These are phyloP conservation scores for Apamea monoglypha DNA, from an alignment of 2,888 invertebrate species.

Conservation along the genomic window DNA sequence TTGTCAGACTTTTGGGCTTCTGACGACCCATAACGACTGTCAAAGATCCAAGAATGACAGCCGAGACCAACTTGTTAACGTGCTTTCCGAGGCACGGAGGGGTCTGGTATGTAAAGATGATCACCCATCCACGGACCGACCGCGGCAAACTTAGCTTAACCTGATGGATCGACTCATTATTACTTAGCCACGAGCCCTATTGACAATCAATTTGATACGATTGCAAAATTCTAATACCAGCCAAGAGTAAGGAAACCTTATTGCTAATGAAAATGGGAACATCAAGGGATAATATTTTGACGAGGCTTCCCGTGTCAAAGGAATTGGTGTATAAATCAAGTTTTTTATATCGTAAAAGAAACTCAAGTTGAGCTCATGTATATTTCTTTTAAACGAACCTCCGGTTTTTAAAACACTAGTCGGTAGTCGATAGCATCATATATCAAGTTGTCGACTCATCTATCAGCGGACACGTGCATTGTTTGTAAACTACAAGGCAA, in stretches of 20 bases:
- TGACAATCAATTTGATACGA: slow-evolving; percentile 2
- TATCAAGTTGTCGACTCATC: slow-evolving; percentile 67
- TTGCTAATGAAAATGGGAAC: slow-evolving; percentile 22
- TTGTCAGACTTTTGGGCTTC: neutral
- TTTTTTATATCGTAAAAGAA: slow-evolving; percentile 39
- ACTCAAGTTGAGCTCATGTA: slow-evolving; percentile 32
- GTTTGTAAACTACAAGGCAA: slow-evolving; percentile 70
- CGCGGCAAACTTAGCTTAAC: neutral
- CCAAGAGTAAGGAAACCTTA: neutral
- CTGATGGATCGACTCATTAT: neutral
- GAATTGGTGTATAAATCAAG: slow-evolving; percentile 49
- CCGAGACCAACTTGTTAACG: neutral
- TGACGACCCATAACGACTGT: neutral
- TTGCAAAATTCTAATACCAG: neutral
- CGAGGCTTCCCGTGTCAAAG: slow-evolving; percentile 21
- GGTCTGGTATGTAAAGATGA: neutral
- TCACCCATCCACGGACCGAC: neutral
- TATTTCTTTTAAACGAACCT: slow-evolving; percentile 51
- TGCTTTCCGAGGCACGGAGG: neutral
- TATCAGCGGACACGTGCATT: slow-evolving; percentile 69
- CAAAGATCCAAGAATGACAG: neutral
- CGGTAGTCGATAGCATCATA: slow-evolving; percentile 67
- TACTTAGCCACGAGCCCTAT: neutral
- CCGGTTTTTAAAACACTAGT: slow-evolving; percentile 62
- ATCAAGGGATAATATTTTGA: slow-evolving; percentile 17